Evolutionary conservation across 2,113 vertebrate species (phyloP).

Genomic region (Microcebus ravelobensis): DNA sequence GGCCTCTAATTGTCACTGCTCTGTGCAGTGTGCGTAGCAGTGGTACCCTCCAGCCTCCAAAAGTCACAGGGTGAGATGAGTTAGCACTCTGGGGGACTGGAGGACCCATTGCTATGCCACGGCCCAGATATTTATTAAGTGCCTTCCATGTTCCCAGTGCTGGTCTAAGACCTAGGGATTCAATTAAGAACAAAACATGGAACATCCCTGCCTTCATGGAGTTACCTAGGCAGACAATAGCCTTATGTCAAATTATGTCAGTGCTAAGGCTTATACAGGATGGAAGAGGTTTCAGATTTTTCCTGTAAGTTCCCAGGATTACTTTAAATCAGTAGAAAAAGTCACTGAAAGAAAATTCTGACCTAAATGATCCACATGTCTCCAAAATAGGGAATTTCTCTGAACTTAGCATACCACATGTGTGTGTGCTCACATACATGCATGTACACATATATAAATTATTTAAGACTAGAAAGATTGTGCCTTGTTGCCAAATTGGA

Average conservation of each 20-base stretch:
- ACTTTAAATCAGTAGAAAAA: not conserved
- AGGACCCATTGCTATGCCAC: not conserved
- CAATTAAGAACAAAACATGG: not conserved
- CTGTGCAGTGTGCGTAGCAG: rapidly evolving
- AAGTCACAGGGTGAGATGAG: not conserved
- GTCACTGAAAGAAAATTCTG: not conserved
- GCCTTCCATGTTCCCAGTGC: not conserved
- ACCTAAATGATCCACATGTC: not conserved
- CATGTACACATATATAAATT: not conserved
- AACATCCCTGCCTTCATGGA: not conserved
- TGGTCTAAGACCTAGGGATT: not conserved
- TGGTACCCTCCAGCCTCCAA: rapidly evolving
- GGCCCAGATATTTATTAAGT: not conserved
- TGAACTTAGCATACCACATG: not conserved
- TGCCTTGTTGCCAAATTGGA: not conserved
- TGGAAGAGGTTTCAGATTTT: not conserved
- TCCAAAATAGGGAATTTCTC: not conserved
- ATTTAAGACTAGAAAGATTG: not conserved
- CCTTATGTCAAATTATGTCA: not conserved
- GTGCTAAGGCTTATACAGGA: not conserved
- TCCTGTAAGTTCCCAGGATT: not conserved
- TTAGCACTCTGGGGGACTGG: not conserved
- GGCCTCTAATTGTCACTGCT: not conserved
- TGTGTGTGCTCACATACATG: not conserved
- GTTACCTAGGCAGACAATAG: not conserved